These are phyloP conservation scores for Chiloscyllium punctatum DNA, from an alignment of 2,797 vertebrate genomes.

Conservation along the genomic window DNA sequence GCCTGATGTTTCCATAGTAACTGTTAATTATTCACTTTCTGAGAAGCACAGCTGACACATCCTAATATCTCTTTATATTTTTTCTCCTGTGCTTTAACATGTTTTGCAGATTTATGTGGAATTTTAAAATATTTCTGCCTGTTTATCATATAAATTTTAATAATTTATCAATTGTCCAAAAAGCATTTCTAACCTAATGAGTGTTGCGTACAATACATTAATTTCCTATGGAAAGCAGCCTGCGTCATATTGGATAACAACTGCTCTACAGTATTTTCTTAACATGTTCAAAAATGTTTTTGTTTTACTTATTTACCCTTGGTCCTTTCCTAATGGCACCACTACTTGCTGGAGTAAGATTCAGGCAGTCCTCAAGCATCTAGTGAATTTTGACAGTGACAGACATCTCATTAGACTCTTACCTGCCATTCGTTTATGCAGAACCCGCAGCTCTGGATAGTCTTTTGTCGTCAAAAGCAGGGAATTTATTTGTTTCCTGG, in stretches of 20 bases:
- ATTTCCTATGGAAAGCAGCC: neutral
- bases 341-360: neutral
- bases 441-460: neutral
- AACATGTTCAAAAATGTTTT: neutral
- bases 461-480: neutral
- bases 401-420: neutral
- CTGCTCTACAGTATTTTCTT: neutral
- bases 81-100: neutral
- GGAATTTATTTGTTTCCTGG: neutral
- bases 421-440: neutral
- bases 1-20: constrained; percentile 24
- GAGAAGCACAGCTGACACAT: neutral
- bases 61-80: neutral
- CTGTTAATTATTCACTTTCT: neutral
- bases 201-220: neutral
- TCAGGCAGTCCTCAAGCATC: neutral
- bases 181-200: neutral
- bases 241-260: too few relatives aligned
- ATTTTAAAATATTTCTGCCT: neutral
- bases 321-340: neutral
- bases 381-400: too few relatives aligned
- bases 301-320: neutral
- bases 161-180: neutral
- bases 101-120: neutral
- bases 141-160: constrained; percentile 2